These are phyloP conservation scores for Hydrozoanthus tunicans DNA, from an alignment of 64 coral and sea anemone genomes.

Conservation along the genomic window DNA sequence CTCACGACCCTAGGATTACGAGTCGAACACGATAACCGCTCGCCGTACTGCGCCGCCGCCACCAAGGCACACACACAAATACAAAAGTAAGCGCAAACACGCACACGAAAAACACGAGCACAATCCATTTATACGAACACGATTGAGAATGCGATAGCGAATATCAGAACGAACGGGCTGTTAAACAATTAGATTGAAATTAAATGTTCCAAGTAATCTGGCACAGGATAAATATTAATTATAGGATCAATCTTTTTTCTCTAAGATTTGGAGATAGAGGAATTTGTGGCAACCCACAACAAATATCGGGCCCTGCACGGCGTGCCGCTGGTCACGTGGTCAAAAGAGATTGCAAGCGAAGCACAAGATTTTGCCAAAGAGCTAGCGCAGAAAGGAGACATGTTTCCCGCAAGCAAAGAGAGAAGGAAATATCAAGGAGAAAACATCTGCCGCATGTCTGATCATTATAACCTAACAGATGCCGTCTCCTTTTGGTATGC, in stretches of 20 bases:
- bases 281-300: conserved; percentile 9
- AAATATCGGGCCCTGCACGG: conserved; percentile 23
- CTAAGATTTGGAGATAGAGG: conserved; percentile 13
- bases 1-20: too few relatives aligned
- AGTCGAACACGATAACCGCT: too few relatives aligned
- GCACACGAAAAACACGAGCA: background rate
- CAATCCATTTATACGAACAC: background rate
- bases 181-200: too few relatives aligned
- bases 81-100: background rate
- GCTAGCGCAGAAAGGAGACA: conserved; percentile 41
- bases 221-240: background rate
- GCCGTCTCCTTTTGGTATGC: conserved; percentile 17
- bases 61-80: background rate
- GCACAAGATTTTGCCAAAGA: conserved; percentile 30
- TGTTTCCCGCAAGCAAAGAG: conserved; percentile 35
- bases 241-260: background rate
- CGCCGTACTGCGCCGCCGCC: too few relatives aligned
- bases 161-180: too few relatives aligned
- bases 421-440: conserved; percentile 31
- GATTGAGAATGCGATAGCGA: too few relatives aligned
- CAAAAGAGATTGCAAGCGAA: conserved; percentile 19
- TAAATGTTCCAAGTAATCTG: too few relatives aligned
- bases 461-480: background rate
- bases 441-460: conserved; percentile 21
- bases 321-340: conserved; percentile 21